phyloP scores from a whole-genome alignment of 2,888 invertebrate species.

The Standfussiana lucernea region DNA sequence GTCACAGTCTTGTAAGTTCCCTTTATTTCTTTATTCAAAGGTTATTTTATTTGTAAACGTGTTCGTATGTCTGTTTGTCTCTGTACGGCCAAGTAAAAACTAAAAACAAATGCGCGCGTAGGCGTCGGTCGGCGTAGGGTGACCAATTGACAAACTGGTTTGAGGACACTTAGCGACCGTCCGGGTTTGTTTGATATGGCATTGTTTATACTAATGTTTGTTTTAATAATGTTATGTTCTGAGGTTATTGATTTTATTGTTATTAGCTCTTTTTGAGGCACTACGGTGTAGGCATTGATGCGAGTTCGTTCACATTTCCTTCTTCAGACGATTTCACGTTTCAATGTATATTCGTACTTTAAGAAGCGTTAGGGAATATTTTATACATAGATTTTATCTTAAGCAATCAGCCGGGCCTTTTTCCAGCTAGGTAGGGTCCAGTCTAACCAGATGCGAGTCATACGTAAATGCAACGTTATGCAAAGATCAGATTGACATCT shows the following conservation, averaged over 20 bases:
- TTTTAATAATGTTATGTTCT: conserved; percentile 52
- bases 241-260: conserved; percentile 50
- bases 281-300: conserved; percentile 7
- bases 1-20: conserved; percentile 17
- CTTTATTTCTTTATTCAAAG: conserved; percentile 43
- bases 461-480: conserved; percentile 16
- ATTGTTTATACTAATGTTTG: conserved; percentile 61
- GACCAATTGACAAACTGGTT: conserved; percentile 64
- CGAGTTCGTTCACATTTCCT: conserved; percentile 33
- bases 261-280: conserved; percentile 34
- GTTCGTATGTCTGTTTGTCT: conserved; percentile 43
- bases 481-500: conserved; percentile 30
- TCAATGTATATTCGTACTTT: not conserved
- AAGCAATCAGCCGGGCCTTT: conserved; percentile 6
- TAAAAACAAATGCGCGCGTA: conserved; percentile 74
- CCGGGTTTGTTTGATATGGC: conserved; percentile 25
- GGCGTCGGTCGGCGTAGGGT: conserved; percentile 66
- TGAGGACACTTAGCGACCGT: conserved; percentile 58
- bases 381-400: conserved; percentile 36
- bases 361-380: conserved; percentile 23
- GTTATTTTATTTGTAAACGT: conserved; percentile 54
- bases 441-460: conserved; percentile 27
- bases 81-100: conserved; percentile 63
- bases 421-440: not conserved
- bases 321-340: conserved; percentile 9